Evolutionary conservation across 2,888 invertebrate species (phyloP).

Genomic region (Zelleria hepariella): DNA sequence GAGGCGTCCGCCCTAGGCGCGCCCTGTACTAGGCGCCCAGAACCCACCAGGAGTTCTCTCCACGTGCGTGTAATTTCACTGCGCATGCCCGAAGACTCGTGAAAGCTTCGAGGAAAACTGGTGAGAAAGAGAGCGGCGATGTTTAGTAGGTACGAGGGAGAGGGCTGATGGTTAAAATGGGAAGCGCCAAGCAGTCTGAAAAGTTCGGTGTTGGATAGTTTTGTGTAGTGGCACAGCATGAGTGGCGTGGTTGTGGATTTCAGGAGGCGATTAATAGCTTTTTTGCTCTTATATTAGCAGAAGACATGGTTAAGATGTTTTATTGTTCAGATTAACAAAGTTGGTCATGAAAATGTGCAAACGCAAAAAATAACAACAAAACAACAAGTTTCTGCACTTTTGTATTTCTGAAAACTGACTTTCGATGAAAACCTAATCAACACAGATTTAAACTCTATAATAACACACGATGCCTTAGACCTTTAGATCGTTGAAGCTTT

Average conservation of each 20-base stretch:
- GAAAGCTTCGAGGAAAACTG: constrained; percentile 53
- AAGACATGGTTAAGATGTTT: too few relatives aligned
- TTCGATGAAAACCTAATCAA: too few relatives aligned
- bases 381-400: too few relatives aligned
- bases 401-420: too few relatives aligned
- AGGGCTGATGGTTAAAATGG: constrained; percentile 44
- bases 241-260: neutral
- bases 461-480: too few relatives aligned
- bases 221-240: constrained; percentile 2
- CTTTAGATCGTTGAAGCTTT: too few relatives aligned
- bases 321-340: too few relatives aligned
- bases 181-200: constrained; percentile 69
- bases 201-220: constrained; percentile 25
- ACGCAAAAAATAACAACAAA: too few relatives aligned
- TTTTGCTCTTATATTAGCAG: too few relatives aligned
- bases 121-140: neutral
- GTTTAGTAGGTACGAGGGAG: constrained; percentile 33
- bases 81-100: constrained; percentile 49
- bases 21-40: constrained; percentile 65
- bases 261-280: neutral
- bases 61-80: constrained; percentile 56
- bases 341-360: too few relatives aligned
- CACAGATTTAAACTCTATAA: too few relatives aligned
- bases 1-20: constrained; percentile 67
- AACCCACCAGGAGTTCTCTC: constrained; percentile 30